phyloP scores from a whole-genome alignment of 1,140 invertebrate species.

The Nylanderia fulva region DNA sequence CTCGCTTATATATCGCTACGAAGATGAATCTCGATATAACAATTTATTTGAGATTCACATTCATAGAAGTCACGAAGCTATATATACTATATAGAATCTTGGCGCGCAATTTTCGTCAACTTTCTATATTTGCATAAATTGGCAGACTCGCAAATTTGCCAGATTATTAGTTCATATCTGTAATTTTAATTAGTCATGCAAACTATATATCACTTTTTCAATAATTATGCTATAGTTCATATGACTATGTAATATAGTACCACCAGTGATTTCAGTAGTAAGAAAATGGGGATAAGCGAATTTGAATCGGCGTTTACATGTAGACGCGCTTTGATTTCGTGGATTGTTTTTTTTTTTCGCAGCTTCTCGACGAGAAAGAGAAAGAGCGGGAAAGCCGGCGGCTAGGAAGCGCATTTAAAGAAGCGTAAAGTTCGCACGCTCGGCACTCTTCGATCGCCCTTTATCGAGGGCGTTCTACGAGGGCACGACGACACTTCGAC shows the following conservation, averaged over 20 bases:
- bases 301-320: neutral
- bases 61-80: neutral
- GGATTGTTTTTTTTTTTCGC: neutral
- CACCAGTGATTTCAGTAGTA: neutral
- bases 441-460: slow-evolving; percentile 64
- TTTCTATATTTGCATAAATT: neutral
- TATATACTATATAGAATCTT: neutral
- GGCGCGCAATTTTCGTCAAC: neutral
- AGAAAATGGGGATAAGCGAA: slow-evolving; percentile 20
- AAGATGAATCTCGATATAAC: slow-evolving; percentile 1
- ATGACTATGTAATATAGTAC: neutral
- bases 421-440: slow-evolving; percentile 73
- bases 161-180: neutral
- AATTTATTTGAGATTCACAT: neutral
- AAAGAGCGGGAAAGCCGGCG: slow-evolving; percentile 55
- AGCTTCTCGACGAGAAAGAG: slow-evolving; percentile 39
- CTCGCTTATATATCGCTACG: neutral
- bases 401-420: slow-evolving; percentile 76
- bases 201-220: slow-evolving; percentile 4
- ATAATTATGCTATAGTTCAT: slow-evolving; percentile 13
- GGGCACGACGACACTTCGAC: slow-evolving; percentile 71
- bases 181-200: slow-evolving; percentile 3
- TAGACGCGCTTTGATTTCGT: slow-evolving; percentile 8
- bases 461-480: slow-evolving; percentile 68
- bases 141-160: neutral